Conservation (phyloP, 2,888 invertebrate species). For the Tuta absoluta region DNA sequence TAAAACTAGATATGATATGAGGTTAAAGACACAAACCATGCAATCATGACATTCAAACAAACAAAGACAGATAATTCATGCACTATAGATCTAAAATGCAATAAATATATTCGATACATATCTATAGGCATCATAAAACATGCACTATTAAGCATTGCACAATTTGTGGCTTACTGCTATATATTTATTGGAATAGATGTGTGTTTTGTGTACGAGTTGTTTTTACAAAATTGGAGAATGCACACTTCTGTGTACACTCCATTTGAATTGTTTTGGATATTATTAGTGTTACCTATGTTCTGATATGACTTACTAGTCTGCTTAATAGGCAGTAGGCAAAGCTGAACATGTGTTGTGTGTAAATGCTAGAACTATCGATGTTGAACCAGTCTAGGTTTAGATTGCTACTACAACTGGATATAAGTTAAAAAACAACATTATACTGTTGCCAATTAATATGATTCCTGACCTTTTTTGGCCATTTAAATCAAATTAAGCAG, state of each 20-base stretch:
- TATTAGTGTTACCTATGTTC: too few species aligned
- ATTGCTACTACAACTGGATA: not conserved
- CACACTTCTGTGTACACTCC: not conserved
- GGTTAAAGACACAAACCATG: constrained; percentile 62
- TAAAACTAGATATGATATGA: constrained; percentile 21
- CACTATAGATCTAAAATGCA: constrained; percentile 54
- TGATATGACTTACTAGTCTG: too few species aligned
- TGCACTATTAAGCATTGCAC: constrained; percentile 70
- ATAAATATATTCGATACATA: constrained; percentile 50
- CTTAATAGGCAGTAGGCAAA: not conserved
- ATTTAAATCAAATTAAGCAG: too few species aligned
- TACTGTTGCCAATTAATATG: not conserved
- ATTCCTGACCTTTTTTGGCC: not conserved
- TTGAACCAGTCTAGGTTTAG: not conserved
- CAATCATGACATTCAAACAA: constrained; percentile 50
- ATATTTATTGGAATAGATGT: not conserved
- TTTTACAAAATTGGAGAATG: not conserved
- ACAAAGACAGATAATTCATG: constrained; percentile 48
- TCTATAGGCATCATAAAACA: constrained; percentile 43
- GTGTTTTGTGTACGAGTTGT: not conserved
- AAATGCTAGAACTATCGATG: not conserved
- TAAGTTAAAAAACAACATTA: not conserved
- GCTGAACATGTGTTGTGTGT: not conserved
- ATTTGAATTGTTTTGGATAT: too few species aligned
- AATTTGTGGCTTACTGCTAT: constrained; percentile 60